Evolutionary conservation across 2,113 vertebrate species (phyloP), one percentile per base, ranked within the genome.

Genomic region (Neomonachus schauinslandi): DNA sequence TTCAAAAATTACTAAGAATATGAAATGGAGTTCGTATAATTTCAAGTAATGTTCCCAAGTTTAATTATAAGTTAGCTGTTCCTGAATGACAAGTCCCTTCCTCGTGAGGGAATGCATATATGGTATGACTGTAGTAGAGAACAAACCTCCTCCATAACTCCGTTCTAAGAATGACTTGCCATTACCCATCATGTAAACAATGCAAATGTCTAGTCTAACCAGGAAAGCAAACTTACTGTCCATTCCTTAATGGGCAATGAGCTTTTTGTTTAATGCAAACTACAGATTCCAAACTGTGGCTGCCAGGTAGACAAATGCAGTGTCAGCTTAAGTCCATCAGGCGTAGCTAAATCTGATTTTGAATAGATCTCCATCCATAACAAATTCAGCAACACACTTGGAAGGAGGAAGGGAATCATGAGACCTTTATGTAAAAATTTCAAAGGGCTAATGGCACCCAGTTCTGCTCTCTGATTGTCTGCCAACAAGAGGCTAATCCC

Each of bases 321-420:
- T 96, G 31, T 51, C 61, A 89, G 69, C 36, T 89, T 96, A 96
- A 80, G 55, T 57, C 89, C 93, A n/a, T 53, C 0, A 61, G 81
- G 82, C 97, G 81, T 80, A 96, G 97, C 55, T 69, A 63, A 92
- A 97, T 98, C 94, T 24, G 8, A 91, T 91, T 98, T 95, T 97
- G 57, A 97, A 89, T 97, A 97, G 67, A 97, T 98, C 93, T 97
- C 82, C 87, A 96, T 98, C 90, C 82, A 46, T 92, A 98, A 96
- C 90, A 74, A 98, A 98, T 98, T 86, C 94, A 95, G 63, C 0
- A 0, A 51, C 59, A n/a, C 13, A 79, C n/a, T 94, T 53, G 79
- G 71, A 72, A 90, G 46, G 49, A 86, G 82, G 2, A 94, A 49
- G 7, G 85, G 82, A 97, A 94, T 96, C 67, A 96, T 67, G 65